Conservation (phyloP, 2,113 vertebrate genomes). For the Ovis canadensis region DNA sequence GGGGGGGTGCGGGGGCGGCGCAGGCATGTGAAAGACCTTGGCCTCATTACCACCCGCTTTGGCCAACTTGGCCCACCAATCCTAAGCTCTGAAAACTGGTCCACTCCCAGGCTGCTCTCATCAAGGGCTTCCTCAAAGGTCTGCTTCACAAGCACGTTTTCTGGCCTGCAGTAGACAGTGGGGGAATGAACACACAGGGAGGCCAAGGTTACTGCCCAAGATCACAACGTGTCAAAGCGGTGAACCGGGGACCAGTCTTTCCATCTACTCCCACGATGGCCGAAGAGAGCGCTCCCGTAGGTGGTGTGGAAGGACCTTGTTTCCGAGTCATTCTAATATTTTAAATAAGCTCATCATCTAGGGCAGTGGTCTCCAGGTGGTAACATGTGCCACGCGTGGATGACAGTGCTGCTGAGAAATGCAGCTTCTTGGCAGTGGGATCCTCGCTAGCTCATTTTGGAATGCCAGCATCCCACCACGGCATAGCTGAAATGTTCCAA, state of each 20-base stretch:
- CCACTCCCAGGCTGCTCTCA: background rate
- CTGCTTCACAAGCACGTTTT: background rate
- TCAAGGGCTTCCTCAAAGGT: background rate
- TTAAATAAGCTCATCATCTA: background rate
- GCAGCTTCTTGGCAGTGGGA: background rate
- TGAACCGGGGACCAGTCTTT: background rate
- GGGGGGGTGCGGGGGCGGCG: background rate
- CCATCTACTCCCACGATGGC: background rate
- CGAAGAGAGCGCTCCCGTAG: accelerated
- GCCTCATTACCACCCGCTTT: background rate
- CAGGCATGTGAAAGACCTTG: background rate
- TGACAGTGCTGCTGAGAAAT: background rate
- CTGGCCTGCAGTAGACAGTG: background rate
- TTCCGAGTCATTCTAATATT: background rate
- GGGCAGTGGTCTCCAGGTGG: background rate
- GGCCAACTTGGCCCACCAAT: background rate
- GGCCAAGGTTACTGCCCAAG: background rate
- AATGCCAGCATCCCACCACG: background rate
- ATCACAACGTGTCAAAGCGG: background rate
- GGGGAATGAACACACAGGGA: background rate
- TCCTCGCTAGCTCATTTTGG: background rate
- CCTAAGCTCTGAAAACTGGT: background rate
- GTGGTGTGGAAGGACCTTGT: accelerated
- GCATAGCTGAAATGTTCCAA: background rate
- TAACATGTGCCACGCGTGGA: background rate